Conservation (phyloP, 1,140 invertebrate genomes). For the Procambarus virginalis region DNA sequence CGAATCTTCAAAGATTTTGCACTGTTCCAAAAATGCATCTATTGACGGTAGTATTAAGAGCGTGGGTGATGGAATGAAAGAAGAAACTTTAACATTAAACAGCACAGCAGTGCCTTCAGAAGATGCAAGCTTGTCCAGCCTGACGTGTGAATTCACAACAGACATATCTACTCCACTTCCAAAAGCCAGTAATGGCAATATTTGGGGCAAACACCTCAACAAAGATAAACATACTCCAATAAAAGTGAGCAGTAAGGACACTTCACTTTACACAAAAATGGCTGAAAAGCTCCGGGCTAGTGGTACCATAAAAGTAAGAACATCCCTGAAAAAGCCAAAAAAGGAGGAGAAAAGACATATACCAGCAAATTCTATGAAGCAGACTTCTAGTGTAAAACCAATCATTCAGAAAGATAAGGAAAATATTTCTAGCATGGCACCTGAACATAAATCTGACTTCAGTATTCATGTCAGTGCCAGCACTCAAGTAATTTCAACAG, state of each 20-base stretch:
- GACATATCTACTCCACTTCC: not conserved
- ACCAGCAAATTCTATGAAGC: not conserved
- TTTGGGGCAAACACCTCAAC: conserved; percentile 55
- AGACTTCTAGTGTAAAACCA: not conserved
- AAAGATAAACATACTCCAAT: not conserved
- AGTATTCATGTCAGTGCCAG: not conserved
- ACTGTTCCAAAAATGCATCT: not conserved
- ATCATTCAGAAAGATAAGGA: not conserved
- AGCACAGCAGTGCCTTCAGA: not conserved
- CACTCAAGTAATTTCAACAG: not conserved
- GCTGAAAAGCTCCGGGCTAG: conserved; percentile 48
- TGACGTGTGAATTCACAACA: not conserved
- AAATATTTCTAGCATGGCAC: not conserved
- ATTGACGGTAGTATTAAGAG: no score
- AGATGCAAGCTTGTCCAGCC: not conserved
- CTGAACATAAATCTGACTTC: not conserved
- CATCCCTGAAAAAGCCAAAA: conserved; percentile 24
- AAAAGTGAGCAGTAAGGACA: not conserved
- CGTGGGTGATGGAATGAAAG: not conserved
- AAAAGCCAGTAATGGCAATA: not conserved
- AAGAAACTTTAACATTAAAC: no score
- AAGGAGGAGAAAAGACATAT: not conserved
- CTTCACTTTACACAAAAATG: conserved; percentile 46
- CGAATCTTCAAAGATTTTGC: not conserved
- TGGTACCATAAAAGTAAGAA: conserved; percentile 51